Evolutionary conservation across 2,113 vertebrate species (phyloP), one percentile per base, ranked within the genome.

Genomic region (Mellivora capensis): DNA sequence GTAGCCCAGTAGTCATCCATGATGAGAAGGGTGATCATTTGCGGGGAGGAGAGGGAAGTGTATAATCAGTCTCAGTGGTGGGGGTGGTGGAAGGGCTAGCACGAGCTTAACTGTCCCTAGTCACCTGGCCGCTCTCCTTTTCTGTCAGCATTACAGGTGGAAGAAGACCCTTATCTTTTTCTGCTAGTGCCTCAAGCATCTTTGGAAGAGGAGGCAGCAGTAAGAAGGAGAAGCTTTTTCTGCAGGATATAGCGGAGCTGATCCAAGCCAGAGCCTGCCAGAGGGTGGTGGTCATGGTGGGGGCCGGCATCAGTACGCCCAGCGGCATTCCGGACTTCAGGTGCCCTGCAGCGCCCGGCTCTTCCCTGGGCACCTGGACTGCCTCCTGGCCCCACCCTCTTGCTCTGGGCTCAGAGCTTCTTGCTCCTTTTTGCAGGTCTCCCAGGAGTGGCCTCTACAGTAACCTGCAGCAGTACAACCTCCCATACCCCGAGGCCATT

Each of bases 261-360:
- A 98, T 99, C 25, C 97, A 10, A 94, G 97, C 98, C 76, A 77
- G 91, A 97, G 96, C 98, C 79, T 99, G 98, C 93, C 98, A 21
- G 25, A 98, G 98, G 25, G 98, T 99, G 31, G 98, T 99, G 97
- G 99, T 99, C 98, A 99, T 99, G 99, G 99, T 98, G 0, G 99
- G 99, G 0, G 99, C 99, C 0, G 99, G 99, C 42, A 99, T 99
- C 94, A 99, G 99, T 98, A 99, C 99, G 0, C 99, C 99, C 4
- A 99, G 99, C 0, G 99, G 99, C 93, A 99, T 99, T 97, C 99
- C 99, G 0, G 99, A 99, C 92, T 99, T 99, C 98, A 99, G 99
- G 99, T 99, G 90, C 52, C 9, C 29, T 1, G 14, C 31, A 1
- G 23, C 4, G 10, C 74, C 93, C 34, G 3, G 3, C 47, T 21